Base-by-base conservation (phyloP, 2,888 invertebrate species). In the Laothoe populi region DNA sequence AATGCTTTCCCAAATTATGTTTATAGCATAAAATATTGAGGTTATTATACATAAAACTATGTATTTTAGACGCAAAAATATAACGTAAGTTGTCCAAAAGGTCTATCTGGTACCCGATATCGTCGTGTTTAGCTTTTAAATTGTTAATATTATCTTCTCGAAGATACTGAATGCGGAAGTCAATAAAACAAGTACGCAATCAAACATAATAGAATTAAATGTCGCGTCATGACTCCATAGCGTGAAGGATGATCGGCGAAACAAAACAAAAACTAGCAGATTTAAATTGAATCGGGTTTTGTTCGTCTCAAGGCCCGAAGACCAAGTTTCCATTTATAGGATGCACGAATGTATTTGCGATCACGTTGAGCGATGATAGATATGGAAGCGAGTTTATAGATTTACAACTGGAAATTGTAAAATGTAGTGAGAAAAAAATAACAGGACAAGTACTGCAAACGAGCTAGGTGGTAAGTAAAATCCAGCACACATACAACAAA, bases 301-400 rank as follows among this genome's bases (percentile, higher is more conserved):
- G 75, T 77, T 72, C 65, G 63, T 69, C 73, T 81, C 86, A 86
- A 88, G 87, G 86, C 67, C 46, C 64, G 69, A 73, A 69, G 72
- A 77, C 73, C 83, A 77, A 77, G 86, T 84, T 89, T 84, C 88
- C 88, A 74, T 86, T 64, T 84, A 72, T 38, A 81, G 76, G 74
- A 71, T 64, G 60, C 61, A 63, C 66, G 71, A 68, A 72, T 73
- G 72, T 70, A 73, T 75, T 75, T 70, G 46, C 53, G 53, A 60
- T 63, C 57, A 63, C 35, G 53, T 11, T 58, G 48, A 48, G 11
- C 46, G 23, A 24, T 57, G 8, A 21, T 57, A 35, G 40, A 53
- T 26, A 19, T 24, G 19, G 13, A 35, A 24, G 26, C 10, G 48
- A 23, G 19, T 42, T 24, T 61, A 5, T 26, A 1, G 46, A 8